Evolutionary conservation across 2,113 vertebrate species (phyloP).

Genomic region (Prunella fulvescens): DNA sequence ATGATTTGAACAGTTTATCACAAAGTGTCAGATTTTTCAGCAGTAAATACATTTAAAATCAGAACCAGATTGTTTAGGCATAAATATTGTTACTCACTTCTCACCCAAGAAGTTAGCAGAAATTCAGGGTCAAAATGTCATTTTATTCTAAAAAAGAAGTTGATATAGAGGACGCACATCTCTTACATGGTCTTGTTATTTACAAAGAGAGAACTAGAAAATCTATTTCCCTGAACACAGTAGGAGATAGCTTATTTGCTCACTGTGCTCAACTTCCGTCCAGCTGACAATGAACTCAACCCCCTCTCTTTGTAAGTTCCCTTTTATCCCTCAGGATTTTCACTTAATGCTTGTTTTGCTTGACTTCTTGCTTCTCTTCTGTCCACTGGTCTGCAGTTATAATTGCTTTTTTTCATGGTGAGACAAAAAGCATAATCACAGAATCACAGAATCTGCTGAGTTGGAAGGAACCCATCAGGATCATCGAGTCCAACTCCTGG

Average conservation of each 20-base stretch:
- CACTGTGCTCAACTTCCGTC: background rate
- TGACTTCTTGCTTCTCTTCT: background rate
- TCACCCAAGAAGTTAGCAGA: background rate
- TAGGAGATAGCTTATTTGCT: background rate
- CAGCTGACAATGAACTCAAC: background rate
- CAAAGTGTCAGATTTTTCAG: background rate
- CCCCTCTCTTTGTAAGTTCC: background rate
- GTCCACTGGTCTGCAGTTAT: background rate
- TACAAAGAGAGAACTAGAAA: background rate
- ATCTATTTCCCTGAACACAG: slow-evolving; percentile 13
- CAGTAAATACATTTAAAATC: background rate
- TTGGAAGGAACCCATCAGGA: background rate
- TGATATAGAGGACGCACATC: background rate
- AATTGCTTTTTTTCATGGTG: background rate
- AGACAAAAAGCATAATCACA: background rate
- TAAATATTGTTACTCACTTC: background rate
- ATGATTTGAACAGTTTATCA: background rate
- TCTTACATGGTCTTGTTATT: background rate
- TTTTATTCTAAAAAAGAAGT: background rate
- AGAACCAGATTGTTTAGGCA: background rate
- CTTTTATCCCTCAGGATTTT: background rate
- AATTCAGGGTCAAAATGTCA: background rate
- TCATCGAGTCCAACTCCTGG: background rate
- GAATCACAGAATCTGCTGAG: background rate
- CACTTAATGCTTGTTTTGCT: background rate